Evolutionary conservation across 2,113 vertebrate species (phyloP), one percentile per base, ranked within the genome.

Genomic region (Epinephelus cyanopodus): DNA sequence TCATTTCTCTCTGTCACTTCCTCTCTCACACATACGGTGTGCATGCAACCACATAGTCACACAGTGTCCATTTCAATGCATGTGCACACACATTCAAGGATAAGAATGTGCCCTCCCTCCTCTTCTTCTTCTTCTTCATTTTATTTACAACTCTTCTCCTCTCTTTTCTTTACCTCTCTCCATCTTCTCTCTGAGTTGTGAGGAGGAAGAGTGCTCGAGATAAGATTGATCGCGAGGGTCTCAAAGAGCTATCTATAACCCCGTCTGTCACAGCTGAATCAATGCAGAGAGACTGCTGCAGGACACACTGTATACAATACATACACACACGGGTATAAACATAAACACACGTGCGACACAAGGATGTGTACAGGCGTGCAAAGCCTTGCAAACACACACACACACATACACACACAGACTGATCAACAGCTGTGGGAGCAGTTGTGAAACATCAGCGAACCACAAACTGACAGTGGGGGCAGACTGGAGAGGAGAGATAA

Each of bases 391-490:
- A 29, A 7, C 12, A 53, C 47, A 57, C 37, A 45, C 45, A 63
- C 45, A 37, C 25, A 45, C 66, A 85, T 25, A 63, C 23, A 75
- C 52, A 72, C n/a, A 72, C 48, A 74, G 17, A 58, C 61, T 52
- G 74, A 89, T 87, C 79, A 89, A 81, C 89, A 90, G 87, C 86
- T 90, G 83, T 84, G 82, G 85, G 81, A 90, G 70, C 82, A 89
- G 89, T 93, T 92, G 86, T 82, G 90, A 90, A 90, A 93, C 84
- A 87, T 87, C 88, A 89, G 82, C 86, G 33, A 64, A 93, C 91
- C 92, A 86, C 92, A 91, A 95, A 94, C 94, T 94, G 95, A 96
- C 92, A 95, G 56, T 87, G 85, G 54, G 76, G 75, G 79, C 77
- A 83, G 39, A 87, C 82, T 42, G 88, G 18, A 89, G 82, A 85